Percentiles rank a stretch among this genome's conserved stretches.
Conservation (phyloP, 37 sponge, comb jelly and placozoan species). For the Aplysina aerophoba region DNA sequence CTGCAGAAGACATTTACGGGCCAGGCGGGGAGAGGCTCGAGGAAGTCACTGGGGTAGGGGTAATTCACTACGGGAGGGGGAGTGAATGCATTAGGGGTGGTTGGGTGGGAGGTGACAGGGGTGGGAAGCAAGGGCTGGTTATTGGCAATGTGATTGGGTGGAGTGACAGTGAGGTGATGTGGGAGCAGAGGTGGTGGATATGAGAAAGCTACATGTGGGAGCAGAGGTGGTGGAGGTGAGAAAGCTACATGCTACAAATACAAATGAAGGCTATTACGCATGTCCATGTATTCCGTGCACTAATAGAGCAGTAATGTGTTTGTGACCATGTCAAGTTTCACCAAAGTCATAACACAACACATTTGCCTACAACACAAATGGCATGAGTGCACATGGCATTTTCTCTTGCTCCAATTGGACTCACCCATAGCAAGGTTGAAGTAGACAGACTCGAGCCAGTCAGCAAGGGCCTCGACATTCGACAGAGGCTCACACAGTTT, state of each 20-base stretch:
- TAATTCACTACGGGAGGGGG: constrained; percentile 87
- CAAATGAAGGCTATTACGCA: too few relatives aligned
- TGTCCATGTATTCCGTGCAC: too few relatives aligned
- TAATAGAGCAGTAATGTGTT: too few relatives aligned
- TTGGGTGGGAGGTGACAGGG: neutral
- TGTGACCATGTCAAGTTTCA: too few relatives aligned
- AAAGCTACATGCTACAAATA: too few relatives aligned
- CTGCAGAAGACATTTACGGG: constrained; percentile 68
- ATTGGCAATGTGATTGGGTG: neutral
- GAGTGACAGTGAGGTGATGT: neutral
- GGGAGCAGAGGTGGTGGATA: neutral
- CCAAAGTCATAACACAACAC: too few relatives aligned
- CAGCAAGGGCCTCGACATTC: constrained; percentile 20
- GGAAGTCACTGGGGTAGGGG: constrained; percentile 93
- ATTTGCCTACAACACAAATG: neutral
- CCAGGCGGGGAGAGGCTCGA: constrained; percentile 93
- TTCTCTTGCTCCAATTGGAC: neutral
- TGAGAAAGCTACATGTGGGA: too few relatives aligned
- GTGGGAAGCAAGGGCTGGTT: too few relatives aligned
- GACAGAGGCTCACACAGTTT: constrained; percentile 50
- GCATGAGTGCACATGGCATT: neutral
- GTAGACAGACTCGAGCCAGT: constrained; percentile 56
- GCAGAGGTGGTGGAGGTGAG: too few relatives aligned
- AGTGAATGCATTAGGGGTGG: neutral
- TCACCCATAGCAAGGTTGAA: constrained; percentile 78